These are phyloP conservation scores for Leptopilina myrica DNA, from an alignment of 2,888 invertebrate genomes.

Conservation along the genomic window DNA sequence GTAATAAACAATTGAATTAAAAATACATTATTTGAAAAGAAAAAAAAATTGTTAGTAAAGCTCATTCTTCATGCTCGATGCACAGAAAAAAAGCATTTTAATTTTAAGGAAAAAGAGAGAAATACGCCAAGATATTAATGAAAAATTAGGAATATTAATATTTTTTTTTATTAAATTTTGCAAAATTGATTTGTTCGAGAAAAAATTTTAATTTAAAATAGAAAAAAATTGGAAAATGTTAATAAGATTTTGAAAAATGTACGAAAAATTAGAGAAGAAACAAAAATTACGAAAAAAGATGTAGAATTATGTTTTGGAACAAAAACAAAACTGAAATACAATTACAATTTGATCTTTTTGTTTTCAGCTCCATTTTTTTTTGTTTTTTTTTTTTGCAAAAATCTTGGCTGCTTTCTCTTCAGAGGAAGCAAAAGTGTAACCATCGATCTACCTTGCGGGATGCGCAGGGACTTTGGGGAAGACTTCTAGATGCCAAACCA, in stretches of 20 bases:
- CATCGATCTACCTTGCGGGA: constrained; percentile 78
- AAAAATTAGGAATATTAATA: neutral
- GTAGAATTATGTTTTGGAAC: neutral
- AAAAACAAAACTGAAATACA: neutral
- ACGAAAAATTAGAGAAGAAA: too few species aligned
- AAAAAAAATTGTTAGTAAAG: constrained; percentile 12
- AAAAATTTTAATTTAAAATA: too few species aligned
- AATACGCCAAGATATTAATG: constrained; percentile 45
- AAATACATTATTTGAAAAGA: neutral
- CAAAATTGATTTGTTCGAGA: too few species aligned
- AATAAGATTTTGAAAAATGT: neutral
- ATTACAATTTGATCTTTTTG: neutral
- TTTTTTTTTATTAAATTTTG: neutral
- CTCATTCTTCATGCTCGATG: constrained; percentile 35
- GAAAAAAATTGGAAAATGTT: neutral
- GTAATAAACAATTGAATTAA: neutral
- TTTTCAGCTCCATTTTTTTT: constrained; percentile 6
- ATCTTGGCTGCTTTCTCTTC: constrained; percentile 60
- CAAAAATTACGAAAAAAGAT: neutral
- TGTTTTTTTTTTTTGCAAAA: neutral
- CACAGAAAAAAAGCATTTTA: constrained; percentile 23
- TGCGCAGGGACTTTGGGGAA: constrained; percentile 76
- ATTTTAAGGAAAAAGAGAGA: constrained; percentile 41
- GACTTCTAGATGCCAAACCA: constrained; percentile 75
- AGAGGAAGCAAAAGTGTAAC: constrained; percentile 56